A percentile compares a stretch with the other conserved stretches of the same genome.
These are phyloP conservation scores for Torymus texanus DNA, from an alignment of 2,888 invertebrate species.

Conservation along the genomic window DNA sequence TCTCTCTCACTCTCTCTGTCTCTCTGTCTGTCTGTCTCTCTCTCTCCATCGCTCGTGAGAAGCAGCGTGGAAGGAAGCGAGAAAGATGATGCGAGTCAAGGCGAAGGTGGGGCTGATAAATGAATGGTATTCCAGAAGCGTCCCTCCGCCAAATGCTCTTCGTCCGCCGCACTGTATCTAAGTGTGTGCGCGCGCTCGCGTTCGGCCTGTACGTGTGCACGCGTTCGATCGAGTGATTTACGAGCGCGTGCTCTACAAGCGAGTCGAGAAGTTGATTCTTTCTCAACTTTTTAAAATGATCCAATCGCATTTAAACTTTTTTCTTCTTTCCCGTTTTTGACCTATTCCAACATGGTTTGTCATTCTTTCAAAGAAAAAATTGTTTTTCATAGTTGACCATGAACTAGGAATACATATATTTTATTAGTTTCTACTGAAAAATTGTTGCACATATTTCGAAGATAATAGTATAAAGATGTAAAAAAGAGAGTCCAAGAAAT, in stretches of 20 bases:
- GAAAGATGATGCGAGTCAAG: constrained; percentile 35
- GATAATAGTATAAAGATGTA: no score
- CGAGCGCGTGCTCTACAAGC: constrained; percentile 51
- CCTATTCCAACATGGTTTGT: constrained; percentile 10
- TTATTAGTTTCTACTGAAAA: no score
- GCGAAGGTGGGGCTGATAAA: constrained; percentile 53
- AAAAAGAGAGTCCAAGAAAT: no score
- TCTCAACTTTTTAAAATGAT: constrained; percentile 47
- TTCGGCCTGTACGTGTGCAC: not conserved
- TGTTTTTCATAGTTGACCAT: no score
- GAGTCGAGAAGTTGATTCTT: constrained; percentile 44
- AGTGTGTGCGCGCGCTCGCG: not conserved
- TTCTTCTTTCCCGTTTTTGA: constrained; percentile 15
- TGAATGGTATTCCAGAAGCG: constrained; percentile 56
- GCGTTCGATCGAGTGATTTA: constrained; percentile 53
- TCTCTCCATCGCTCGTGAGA: not conserved
- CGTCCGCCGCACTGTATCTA: not conserved
- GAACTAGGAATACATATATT: no score
- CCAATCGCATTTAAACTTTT: constrained; percentile 46
- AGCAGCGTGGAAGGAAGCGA: constrained; percentile 32
- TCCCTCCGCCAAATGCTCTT: constrained; percentile 44
- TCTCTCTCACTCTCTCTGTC: not conserved
- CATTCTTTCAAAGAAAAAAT: no score
- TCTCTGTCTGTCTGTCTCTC: not conserved
- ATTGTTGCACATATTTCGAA: no score